These are phyloP conservation scores for Formicarius rufipectus DNA, from an alignment of 2,113 vertebrate species.

Conservation along the genomic window DNA sequence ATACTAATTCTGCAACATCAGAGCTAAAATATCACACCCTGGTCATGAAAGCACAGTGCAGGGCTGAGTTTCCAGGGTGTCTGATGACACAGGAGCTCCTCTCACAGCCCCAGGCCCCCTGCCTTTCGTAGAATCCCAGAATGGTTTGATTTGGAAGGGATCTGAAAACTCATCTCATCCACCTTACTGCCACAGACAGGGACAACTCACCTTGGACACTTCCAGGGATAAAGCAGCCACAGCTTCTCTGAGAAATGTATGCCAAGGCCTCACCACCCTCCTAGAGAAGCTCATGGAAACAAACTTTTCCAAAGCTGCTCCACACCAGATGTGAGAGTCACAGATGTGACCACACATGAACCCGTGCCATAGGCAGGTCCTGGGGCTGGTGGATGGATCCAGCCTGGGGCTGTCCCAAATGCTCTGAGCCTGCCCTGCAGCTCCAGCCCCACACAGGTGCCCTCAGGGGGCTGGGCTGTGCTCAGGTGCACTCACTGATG, in stretches of 20 bases:
- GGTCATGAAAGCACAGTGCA: rapidly evolving
- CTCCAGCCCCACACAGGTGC: rapidly evolving
- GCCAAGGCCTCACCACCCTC: not conserved
- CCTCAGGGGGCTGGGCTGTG: not conserved
- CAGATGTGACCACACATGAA: not conserved
- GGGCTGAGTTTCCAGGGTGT: not conserved
- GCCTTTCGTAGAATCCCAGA: not conserved
- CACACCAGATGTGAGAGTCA: rapidly evolving
- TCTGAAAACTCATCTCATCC: not conserved
- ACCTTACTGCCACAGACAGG: not conserved
- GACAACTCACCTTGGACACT: not conserved
- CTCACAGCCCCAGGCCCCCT: too few species aligned
- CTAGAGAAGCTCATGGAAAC: not conserved
- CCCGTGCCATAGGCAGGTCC: too few species aligned
- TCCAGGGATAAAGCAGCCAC: not conserved
- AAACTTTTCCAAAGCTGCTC: not conserved
- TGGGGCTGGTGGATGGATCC: not conserved
- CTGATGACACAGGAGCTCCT: not conserved
- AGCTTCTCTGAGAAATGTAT: not conserved
- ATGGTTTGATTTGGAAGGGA: not conserved
- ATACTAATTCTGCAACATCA: not conserved
- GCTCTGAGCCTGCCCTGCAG: too few species aligned
- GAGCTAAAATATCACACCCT: not conserved
- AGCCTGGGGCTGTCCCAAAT: not conserved
- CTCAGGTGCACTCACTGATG: rapidly evolving